A percentile compares a stretch with the other conserved stretches of the same genome.
Evolutionary conservation across 2,113 vertebrate genomes (phyloP).

Genomic region (Oryzias melastigma): DNA sequence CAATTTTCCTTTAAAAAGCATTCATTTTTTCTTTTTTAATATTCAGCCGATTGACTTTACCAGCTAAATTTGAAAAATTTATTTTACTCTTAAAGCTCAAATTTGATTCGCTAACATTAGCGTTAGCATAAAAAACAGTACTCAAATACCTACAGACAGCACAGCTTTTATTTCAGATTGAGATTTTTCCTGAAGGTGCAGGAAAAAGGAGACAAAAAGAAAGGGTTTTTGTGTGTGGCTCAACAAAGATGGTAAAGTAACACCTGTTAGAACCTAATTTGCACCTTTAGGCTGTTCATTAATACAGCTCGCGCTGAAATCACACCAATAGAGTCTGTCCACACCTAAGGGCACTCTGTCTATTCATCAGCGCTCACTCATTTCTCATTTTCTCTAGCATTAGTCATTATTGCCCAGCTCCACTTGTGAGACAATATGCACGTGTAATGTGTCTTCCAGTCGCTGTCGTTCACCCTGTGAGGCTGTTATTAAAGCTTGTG

Average conservation of each 20-base stretch:
- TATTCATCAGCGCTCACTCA: constrained; percentile 74
- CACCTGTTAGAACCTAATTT: constrained; percentile 99
- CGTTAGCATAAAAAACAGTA: no score
- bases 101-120: no score
- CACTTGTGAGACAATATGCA: constrained; percentile 58
- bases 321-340: constrained; percentile 79
- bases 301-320: constrained; percentile 87
- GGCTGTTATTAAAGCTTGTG: constrained; percentile 39
- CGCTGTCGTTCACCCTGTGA: constrained; percentile 37
- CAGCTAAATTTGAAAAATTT: no score
- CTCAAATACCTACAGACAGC: constrained; percentile 76
- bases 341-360: constrained; percentile 84
- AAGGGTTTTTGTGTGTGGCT: constrained; percentile 70
- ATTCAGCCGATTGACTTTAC: no score
- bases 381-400: constrained; percentile 80
- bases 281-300: constrained; percentile 98
- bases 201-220: constrained; percentile 67
- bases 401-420: constrained; percentile 54
- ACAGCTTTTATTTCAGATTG: constrained; percentile 72
- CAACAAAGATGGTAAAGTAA: constrained; percentile 84
- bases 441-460: constrained; percentile 44
- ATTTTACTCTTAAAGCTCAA: no score
- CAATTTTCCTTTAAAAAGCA: no score
- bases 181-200: constrained; percentile 61
- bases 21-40: no score